Percentiles rank a stretch among this genome's conserved stretches.
These are phyloP conservation scores for Andrena camellia DNA, from an alignment of 2,888 invertebrate species.

Conservation along the genomic window DNA sequence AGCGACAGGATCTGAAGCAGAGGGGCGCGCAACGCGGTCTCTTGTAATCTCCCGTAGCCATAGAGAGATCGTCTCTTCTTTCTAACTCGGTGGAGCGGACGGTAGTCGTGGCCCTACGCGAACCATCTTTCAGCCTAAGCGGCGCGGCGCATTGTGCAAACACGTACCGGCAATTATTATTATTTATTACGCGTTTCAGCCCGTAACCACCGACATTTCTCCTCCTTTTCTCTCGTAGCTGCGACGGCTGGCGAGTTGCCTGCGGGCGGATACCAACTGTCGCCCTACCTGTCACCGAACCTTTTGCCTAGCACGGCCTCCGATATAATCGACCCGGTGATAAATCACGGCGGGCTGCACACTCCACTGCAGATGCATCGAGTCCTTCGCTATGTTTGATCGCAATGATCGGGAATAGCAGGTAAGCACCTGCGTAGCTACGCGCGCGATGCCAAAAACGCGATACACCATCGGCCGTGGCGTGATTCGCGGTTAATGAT, in stretches of 20 bases:
- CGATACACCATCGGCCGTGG: constrained; percentile 10
- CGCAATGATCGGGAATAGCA: too few relatives aligned
- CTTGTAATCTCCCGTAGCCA: constrained; percentile 63
- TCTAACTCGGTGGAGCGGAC: constrained; percentile 18
- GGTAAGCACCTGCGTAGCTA: background rate
- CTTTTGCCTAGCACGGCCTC: constrained; percentile 56
- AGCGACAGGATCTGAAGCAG: constrained; percentile 22
- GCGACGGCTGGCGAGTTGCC: constrained; percentile 39
- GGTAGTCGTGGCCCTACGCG: constrained; percentile 22
- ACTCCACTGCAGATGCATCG: constrained; percentile 25
- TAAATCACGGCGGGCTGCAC: constrained; percentile 53
- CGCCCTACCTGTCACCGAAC: constrained; percentile 69
- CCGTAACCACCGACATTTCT: constrained; percentile 75
- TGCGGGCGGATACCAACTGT: constrained; percentile 72
- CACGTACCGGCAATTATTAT: constrained; percentile 84
- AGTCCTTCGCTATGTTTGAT: background rate
- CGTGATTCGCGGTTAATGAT: constrained; percentile 30
- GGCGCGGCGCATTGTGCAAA: constrained; percentile 80
- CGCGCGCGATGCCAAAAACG: background rate
- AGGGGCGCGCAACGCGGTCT: constrained; percentile 34
- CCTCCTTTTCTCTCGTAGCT: constrained; percentile 44
- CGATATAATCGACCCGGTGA: constrained; percentile 64
- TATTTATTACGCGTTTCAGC: constrained; percentile 81
- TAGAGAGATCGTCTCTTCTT: constrained; percentile 52
- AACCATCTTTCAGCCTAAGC: constrained; percentile 75